Evolutionary conservation across 2,797 vertebrate genomes (phyloP).

Genomic region (Tragelaphus oryx): DNA sequence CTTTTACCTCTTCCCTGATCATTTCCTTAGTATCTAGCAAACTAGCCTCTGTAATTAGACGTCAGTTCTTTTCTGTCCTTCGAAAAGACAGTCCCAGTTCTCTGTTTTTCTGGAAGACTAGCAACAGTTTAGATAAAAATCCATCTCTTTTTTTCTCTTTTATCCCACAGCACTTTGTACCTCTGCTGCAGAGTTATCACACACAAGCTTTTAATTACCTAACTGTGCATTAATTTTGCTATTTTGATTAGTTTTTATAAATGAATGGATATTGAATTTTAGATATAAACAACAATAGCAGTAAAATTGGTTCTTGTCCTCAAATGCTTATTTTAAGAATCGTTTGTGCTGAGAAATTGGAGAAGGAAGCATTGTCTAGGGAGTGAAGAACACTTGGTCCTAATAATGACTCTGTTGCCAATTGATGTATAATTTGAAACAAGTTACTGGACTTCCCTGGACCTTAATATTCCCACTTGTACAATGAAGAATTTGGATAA

Average conservation of each 20-base stretch:
- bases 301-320: background rate
- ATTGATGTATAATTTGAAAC: background rate
- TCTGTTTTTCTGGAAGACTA: slow-evolving; percentile 31
- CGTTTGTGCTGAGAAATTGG: background rate
- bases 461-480: background rate
- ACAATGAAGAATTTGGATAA: background rate
- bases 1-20: background rate
- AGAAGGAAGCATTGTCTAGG: background rate
- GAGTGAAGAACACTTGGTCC: background rate
- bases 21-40: background rate
- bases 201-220: background rate
- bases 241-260: background rate
- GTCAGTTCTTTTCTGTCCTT: background rate
- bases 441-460: background rate
- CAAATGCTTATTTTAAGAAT: background rate
- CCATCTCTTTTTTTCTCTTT: background rate
- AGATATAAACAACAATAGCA: background rate
- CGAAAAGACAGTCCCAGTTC: background rate
- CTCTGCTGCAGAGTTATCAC: background rate
- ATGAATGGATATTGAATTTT: background rate
- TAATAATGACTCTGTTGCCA: background rate
- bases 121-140: background rate
- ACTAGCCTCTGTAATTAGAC: background rate
- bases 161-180: slow-evolving; percentile 23
- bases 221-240: background rate